Evolutionary conservation across 2,113 vertebrate species (phyloP).

Genomic region (Halichoerus grypus): DNA sequence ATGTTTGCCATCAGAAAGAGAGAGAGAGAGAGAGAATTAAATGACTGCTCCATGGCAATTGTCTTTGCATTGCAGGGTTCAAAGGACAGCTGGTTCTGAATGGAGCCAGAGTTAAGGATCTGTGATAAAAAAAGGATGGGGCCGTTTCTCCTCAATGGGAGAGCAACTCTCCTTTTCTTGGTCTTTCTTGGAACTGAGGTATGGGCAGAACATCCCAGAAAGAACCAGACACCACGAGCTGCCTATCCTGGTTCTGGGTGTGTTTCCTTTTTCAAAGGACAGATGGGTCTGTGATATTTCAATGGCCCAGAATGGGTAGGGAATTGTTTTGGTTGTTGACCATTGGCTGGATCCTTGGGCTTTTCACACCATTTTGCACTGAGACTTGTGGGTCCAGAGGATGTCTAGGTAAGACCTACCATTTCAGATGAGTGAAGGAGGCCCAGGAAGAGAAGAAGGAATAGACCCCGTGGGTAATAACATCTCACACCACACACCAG

Average conservation of each 20-base stretch:
- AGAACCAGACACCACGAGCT: not conserved
- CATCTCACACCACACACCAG: fast-evolving
- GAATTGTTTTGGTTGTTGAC: not conserved
- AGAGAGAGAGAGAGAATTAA: constrained; percentile 80
- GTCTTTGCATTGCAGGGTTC: constrained; percentile 83
- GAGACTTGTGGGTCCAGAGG: not conserved
- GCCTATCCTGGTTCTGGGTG: not conserved
- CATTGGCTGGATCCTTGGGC: not conserved
- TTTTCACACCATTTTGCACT: not conserved
- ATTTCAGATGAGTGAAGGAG: not conserved
- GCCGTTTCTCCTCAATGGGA: constrained; percentile 61
- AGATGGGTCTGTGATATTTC: not conserved
- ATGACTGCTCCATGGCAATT: constrained; percentile 81
- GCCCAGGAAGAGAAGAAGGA: not conserved
- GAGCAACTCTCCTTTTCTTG: constrained; percentile 54
- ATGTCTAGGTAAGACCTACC: not conserved
- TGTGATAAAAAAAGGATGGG: constrained; percentile 53
- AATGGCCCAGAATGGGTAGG: not conserved
- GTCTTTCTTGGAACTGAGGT: constrained; percentile 58
- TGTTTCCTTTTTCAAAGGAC: not conserved
- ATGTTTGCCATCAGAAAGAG: constrained; percentile 81
- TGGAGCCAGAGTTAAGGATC: constrained; percentile 70
- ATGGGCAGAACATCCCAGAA: constrained; percentile 50
- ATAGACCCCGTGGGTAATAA: fast-evolving
- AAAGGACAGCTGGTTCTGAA: constrained; percentile 86